phyloP scores from a whole-genome alignment of 2,113 vertebrate genomes.

The Bagarius yarrelli region DNA sequence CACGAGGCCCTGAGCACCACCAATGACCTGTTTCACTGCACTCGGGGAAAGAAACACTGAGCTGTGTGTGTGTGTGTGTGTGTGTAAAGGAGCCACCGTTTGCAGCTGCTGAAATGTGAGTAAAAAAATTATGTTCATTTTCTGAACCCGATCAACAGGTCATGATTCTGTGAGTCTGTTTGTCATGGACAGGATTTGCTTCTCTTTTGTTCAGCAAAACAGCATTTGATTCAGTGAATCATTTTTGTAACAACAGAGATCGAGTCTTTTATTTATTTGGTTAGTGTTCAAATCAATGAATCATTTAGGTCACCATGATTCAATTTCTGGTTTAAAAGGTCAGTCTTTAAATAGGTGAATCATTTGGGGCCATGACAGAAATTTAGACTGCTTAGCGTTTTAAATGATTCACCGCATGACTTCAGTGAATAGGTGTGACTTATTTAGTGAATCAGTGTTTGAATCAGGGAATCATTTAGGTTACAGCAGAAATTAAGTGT shows the following conservation, averaged over 20 bases:
- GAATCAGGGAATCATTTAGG: too few relatives aligned
- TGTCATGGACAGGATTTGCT: background rate
- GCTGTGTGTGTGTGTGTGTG: constrained; percentile 34
- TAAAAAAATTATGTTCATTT: background rate
- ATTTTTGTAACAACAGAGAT: too few relatives aligned
- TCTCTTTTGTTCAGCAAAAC: background rate
- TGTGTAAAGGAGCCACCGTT: background rate
- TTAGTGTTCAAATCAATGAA: background rate
- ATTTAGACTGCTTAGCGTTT: too few relatives aligned
- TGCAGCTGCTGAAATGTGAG: too few relatives aligned
- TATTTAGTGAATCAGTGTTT: too few relatives aligned
- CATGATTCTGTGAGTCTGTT: background rate
- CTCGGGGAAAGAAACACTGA: constrained; percentile 53
- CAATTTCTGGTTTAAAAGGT: too few relatives aligned
- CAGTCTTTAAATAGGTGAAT: too few relatives aligned
- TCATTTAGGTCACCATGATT: background rate
- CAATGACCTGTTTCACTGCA: constrained; percentile 65
- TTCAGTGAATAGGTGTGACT: too few relatives aligned
- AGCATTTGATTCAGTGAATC: background rate
- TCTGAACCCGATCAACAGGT: background rate
- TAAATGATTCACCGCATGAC: too few relatives aligned
- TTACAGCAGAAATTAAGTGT: too few relatives aligned
- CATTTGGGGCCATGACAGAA: too few relatives aligned
- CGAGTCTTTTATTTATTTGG: too few relatives aligned
- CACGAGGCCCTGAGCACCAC: constrained; percentile 64